phyloP scores from a whole-genome alignment of 2,113 vertebrate species.

The Psilopsiagon aurifrons region DNA sequence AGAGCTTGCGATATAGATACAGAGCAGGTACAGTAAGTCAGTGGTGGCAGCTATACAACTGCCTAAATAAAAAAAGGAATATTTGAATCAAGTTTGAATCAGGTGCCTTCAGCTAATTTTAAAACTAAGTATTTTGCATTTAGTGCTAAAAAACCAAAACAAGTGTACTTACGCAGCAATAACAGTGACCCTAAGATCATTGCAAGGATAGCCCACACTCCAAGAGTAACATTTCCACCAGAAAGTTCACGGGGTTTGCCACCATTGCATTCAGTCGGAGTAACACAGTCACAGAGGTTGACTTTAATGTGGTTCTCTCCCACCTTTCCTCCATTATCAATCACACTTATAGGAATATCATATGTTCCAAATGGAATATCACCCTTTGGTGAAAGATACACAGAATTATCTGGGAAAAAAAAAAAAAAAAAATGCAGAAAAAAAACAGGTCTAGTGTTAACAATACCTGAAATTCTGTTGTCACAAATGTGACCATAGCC shows the following conservation, averaged over 20 bases:
- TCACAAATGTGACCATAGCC: rapidly evolving
- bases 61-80: background rate
- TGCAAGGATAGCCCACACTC: slow-evolving; percentile 82
- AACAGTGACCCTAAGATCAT: slow-evolving; percentile 85
- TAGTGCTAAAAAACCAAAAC: background rate
- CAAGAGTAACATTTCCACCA: slow-evolving; percentile 68
- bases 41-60: background rate
- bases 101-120: background rate
- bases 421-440: background rate
- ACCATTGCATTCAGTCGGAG: slow-evolving; percentile 6
- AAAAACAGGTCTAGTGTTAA: background rate
- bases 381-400: slow-evolving; percentile 59
- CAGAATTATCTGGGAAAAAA: slow-evolving; percentile 72
- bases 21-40: background rate
- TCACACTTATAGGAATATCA: slow-evolving; percentile 72
- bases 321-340: slow-evolving; percentile 77
- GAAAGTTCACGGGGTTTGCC: rapidly evolving
- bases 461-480: background rate
- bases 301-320: slow-evolving; percentile 57
- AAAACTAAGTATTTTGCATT: background rate
- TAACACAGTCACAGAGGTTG: slow-evolving; percentile 73
- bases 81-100: background rate
- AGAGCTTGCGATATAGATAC: background rate
- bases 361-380: slow-evolving; percentile 70
- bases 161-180: slow-evolving; percentile 82